A percentile compares a stretch with the other conserved stretches of the same genome.
Evolutionary conservation across 1,140 invertebrate species (phyloP).

Genomic region (Hycleus cichorii): DNA sequence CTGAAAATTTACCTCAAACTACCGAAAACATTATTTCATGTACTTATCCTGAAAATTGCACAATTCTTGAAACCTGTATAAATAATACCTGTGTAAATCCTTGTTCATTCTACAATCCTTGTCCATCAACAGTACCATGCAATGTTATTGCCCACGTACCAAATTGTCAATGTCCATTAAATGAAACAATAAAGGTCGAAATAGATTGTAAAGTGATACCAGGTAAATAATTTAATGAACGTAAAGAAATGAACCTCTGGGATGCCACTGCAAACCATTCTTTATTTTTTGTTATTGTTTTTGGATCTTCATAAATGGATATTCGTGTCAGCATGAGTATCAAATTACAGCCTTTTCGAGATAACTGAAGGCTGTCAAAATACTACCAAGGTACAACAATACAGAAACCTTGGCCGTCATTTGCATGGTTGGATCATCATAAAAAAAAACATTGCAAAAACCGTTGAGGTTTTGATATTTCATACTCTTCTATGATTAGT

Average conservation of each 20-base stretch:
- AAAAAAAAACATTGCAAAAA: too few species aligned
- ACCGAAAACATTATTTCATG: slow-evolving; percentile 21
- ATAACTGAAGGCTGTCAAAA: not conserved
- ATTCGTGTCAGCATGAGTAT: slow-evolving; percentile 9
- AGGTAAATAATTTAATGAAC: slow-evolving; percentile 44
- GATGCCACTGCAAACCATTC: slow-evolving; percentile 9
- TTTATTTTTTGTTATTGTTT: not conserved
- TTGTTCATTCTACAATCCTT: slow-evolving; percentile 44
- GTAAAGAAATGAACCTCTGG: not conserved
- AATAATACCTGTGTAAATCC: slow-evolving; percentile 48
- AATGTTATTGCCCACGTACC: slow-evolving; percentile 44
- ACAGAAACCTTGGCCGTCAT: too few species aligned
- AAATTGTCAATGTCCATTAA: slow-evolving; percentile 46
- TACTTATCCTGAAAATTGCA: slow-evolving; percentile 43
- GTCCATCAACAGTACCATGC: slow-evolving; percentile 39
- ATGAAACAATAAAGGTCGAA: slow-evolving; percentile 30
- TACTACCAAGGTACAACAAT: too few species aligned
- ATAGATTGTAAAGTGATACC: slow-evolving; percentile 48
- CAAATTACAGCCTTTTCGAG: slow-evolving; percentile 6
- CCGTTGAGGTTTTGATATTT: too few species aligned
- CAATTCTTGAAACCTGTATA: slow-evolving; percentile 47
- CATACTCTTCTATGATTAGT: not conserved
- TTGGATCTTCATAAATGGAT: slow-evolving; percentile 3
- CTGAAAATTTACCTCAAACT: not conserved
- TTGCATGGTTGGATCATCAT: too few species aligned